Evolutionary conservation across 2,888 invertebrate species (phyloP), one percentile per base, ranked within the genome.

Genomic region (Ochlodes sylvanus): DNA sequence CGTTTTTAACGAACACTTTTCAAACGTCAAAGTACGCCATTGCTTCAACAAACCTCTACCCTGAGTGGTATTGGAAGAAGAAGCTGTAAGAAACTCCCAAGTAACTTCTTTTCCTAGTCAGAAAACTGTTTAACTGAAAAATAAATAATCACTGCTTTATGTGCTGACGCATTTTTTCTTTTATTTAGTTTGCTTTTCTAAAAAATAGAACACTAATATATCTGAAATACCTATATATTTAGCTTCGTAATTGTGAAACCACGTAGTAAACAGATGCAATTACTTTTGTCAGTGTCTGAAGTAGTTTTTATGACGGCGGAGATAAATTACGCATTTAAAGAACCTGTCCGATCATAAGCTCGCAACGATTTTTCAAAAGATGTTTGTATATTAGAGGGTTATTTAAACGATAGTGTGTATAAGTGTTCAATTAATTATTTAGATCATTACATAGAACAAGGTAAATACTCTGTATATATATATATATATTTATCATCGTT

Each of bases 221-320:
- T 57, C 19, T 42, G 42, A 42, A 27, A 57, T 42, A 19, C n/a
- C n/a, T n/a, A 15, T 57, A 57, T 42, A 19, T 47, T 47, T 47
- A 50, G 19, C 7, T 12, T 4, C 27, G 14, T 60, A 60, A 60
- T 60, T 44, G 44, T 27, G 58, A 44, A 60, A 42, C 58, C 42
- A 44, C 58, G 6, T n/a, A 3, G 44, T 60, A 60, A 60, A 60
- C 58, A 60, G 42, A 21, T 44, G 42, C 58, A 44, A 60, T 60
- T 44, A 60, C 44, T 42, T 60, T 60, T 60, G 58, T 44, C 44
- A 60, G 58, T n/a, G 1, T 60, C 58, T 7, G 15, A 44, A 19
- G 58, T 60, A 44, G 58, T 60, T 60, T 60, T 60, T 60, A 60
- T 60, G 14, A 27, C n/a, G 27, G 7, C 42, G 5, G 15, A 60